These are phyloP conservation scores for Saguinus imperator DNA, from an alignment of 2,113 vertebrate species.

Conservation along the genomic window DNA sequence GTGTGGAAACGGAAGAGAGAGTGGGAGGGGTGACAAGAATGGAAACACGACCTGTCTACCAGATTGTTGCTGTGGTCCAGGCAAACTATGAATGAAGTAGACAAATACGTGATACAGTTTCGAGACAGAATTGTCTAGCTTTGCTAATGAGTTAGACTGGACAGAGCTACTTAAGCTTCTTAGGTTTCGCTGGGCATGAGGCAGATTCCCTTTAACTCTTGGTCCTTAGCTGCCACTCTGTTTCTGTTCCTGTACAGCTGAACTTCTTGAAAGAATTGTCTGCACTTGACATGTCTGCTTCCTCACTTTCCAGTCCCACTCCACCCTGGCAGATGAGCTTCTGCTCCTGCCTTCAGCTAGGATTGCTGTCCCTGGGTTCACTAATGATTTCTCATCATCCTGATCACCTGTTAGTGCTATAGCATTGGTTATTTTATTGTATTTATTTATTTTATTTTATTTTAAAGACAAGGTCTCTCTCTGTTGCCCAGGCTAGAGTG, in stretches of 20 bases:
- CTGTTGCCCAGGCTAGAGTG: too few species aligned
- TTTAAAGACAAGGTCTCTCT: too few species aligned
- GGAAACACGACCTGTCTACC: not conserved
- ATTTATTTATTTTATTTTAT: too few species aligned
- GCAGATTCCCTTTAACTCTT: not conserved
- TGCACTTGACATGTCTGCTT: not conserved
- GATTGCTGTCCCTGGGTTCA: not conserved
- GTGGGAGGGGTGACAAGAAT: too few species aligned
- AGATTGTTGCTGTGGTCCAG: not conserved
- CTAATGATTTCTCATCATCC: not conserved
- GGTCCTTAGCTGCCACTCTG: not conserved
- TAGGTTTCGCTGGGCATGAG: not conserved
- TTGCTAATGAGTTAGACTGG: not conserved
- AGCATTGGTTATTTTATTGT: not conserved
- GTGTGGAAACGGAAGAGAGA: not conserved
- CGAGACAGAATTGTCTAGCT: not conserved
- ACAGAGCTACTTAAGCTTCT: not conserved
- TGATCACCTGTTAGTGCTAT: not conserved
- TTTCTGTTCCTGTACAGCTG: not conserved
- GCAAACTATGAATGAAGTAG: not conserved
- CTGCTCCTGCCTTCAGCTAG: not conserved
- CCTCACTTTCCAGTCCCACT: not conserved
- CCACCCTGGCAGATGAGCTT: not conserved
- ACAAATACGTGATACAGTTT: not conserved
- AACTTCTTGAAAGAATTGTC: not conserved